Base-by-base conservation (phyloP, 1,140 invertebrate genomes). In the Philopotamus ludificatus region DNA sequence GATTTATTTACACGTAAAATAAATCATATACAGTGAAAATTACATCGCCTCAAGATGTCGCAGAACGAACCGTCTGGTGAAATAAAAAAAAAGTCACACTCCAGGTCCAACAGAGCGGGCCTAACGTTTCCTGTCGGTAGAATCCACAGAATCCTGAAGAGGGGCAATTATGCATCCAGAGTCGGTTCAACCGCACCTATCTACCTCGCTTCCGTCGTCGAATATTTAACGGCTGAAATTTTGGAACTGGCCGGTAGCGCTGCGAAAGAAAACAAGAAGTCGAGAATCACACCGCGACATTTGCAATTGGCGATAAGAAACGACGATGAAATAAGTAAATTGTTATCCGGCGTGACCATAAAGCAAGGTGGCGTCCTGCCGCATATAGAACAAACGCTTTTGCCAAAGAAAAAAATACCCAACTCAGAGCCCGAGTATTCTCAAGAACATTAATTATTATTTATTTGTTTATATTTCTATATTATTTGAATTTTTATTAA, bases 321-420 rank as follows among this genome's bases (percentile, higher is more conserved):
- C 78, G 92, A 94, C 79, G 90, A 92, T 72, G 92, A 94, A 74
- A 80, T 94, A 72, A 91, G 91, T 75, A 88, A 89, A 75, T 78
- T 94, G 2, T 76, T 94, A 4, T 84, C 86, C 50, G 87, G 90
- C 57, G 90, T 93, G 0, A 93, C 90, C 18, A 92, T 93, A 70
- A 87, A 90, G 41, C 85, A 90, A 75, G 90, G 90, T 68, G 91
- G 91, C 72, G 90, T 92, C 1, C 73, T 93, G 58, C 91, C 90
- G 1, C 89, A 89, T 74, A 91, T 92, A 66, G 87, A 90, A 71
- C 84, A 87, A 22, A 86, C 87, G 23, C 78, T 92, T 0, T 64
- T 82, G 66, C 79, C 79, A 4, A 80, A 78, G 73, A 80, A 79
- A 67, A 77, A n/a, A n/a, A n/a, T n/a, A n/a, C n/a, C n/a, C n/a